Conservation (phyloP, 2,113 vertebrate genomes). For the Phyllostomus hastatus region DNA sequence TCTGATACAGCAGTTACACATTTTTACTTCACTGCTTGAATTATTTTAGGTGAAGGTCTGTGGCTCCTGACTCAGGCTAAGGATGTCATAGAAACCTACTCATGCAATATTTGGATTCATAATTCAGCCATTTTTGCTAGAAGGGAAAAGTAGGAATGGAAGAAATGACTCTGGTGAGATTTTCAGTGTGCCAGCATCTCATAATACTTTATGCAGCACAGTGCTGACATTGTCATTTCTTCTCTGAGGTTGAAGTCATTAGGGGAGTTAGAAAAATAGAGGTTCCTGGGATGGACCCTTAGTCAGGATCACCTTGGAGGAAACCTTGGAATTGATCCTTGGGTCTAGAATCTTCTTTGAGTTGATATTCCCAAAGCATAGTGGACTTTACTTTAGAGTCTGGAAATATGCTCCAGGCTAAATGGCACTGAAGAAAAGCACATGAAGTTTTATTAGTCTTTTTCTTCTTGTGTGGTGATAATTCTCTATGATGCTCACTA, state of each 20-base stretch:
- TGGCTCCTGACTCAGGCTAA: conserved; percentile 1
- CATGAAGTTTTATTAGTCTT: not conserved
- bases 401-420: not conserved
- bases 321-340: not conserved
- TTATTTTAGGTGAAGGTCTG: conserved; percentile 48
- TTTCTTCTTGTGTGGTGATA: not conserved
- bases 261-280: not conserved
- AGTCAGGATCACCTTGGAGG: not conserved
- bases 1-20: not conserved
- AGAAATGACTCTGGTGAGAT: not conserved
- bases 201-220: not conserved
- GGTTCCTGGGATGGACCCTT: not conserved
- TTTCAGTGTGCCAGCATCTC: not conserved
- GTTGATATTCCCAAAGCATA: not conserved
- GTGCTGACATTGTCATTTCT: not conserved
- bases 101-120: conserved; percentile 4
- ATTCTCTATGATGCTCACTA: not conserved
- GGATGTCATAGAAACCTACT: conserved; percentile 9
- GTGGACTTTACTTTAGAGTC: not conserved
- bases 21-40: conserved; percentile 12
- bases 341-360: not conserved
- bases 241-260: not conserved
- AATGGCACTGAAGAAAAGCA: not conserved
- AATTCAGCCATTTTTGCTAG: conserved; percentile 31
- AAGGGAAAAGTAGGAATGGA: not conserved